Evolutionary conservation across 2,797 vertebrate genomes (phyloP), one percentile per base, ranked within the genome.

Genomic region (Acanthopagrus latus): DNA sequence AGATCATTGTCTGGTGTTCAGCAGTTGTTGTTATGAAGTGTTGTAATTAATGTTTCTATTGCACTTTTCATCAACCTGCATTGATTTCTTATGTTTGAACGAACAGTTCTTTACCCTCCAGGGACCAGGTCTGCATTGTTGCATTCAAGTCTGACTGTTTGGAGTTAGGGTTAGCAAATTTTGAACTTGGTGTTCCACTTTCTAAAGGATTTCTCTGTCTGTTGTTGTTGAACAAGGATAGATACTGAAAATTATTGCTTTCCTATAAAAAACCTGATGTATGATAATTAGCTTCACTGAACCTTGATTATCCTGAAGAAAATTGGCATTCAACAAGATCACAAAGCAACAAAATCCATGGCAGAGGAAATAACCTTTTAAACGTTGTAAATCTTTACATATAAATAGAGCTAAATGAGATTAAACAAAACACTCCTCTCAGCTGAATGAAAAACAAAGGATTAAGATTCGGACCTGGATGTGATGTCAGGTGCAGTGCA

Each of bases 361-460:
- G 23, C 20, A 57, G 74, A 17, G 63, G 71, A 76, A 76, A 48
- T 9, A 57, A 57, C 27, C 41, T 27, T 21, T 38, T 23, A 64
- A 7, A 4, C 25, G 16, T 23, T 43, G 9, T 13, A 38, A 44
- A 17, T 60, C 64, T 83, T 72, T 57, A 33, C 71, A 74, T 84
- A 65, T 72, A 80, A 80, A 82, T 80, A 21, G 46, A 75, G 16
- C 44, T 20, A 44, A 74, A 64, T 63, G 54, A 72, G 47, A 72
- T 72, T 23, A 67, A 73, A 75, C 25, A 54, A 50, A 57, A 60
- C n/a, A 52, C 29, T 43, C 0, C 7, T 67, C 63, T 44, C 10
- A 54, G n/a, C 1, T 64, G 64, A 76, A 81, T 79, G 8, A n/a
- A 46, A 77, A 81, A 44, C 27, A 48, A 64, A 65, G 46, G 73